Percentiles rank a stretch among this genome's conserved stretches.
phyloP scores from a whole-genome alignment of 2,113 vertebrate genomes.

The Crotalus helleri region DNA sequence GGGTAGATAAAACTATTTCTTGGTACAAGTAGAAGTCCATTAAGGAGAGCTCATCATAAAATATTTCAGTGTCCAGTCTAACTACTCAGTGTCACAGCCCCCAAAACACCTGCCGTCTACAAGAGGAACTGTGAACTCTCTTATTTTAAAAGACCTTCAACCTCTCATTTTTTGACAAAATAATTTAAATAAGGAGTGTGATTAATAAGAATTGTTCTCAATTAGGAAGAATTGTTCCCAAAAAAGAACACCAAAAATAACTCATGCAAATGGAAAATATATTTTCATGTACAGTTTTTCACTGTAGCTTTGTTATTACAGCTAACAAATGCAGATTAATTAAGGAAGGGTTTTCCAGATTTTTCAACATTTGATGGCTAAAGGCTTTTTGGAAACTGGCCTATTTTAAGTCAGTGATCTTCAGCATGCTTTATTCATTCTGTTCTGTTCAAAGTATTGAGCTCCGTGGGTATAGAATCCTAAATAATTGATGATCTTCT shows the following conservation, averaged over 20 bases:
- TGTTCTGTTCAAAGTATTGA: constrained; percentile 61
- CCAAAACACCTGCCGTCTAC: background rate
- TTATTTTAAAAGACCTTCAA: background rate
- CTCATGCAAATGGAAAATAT: background rate
- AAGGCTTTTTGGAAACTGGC: constrained; percentile 60
- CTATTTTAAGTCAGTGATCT: constrained; percentile 65
- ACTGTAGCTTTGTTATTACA: constrained; percentile 21
- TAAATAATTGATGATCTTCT: constrained; percentile 68
- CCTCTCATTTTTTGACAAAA: background rate
- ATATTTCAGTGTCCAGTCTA: background rate
- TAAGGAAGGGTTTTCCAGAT: constrained; percentile 45
- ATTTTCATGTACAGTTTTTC: background rate
- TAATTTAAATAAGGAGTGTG: background rate
- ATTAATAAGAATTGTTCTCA: constrained; percentile 5
- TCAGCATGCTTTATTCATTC: constrained; percentile 63
- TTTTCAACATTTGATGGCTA: constrained; percentile 41
- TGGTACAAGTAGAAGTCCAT: background rate
- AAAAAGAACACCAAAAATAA: background rate
- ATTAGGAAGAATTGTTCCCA: background rate
- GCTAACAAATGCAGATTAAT: constrained; percentile 50
- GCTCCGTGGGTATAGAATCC: constrained; percentile 59
- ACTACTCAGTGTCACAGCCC: background rate
- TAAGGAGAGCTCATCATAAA: background rate
- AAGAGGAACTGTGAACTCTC: background rate
- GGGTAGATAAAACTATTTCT: background rate